Percentiles rank a stretch among this genome's conserved stretches.
These are phyloP conservation scores for Zingel zingel DNA, from an alignment of 2,113 vertebrate genomes.

Conservation along the genomic window DNA sequence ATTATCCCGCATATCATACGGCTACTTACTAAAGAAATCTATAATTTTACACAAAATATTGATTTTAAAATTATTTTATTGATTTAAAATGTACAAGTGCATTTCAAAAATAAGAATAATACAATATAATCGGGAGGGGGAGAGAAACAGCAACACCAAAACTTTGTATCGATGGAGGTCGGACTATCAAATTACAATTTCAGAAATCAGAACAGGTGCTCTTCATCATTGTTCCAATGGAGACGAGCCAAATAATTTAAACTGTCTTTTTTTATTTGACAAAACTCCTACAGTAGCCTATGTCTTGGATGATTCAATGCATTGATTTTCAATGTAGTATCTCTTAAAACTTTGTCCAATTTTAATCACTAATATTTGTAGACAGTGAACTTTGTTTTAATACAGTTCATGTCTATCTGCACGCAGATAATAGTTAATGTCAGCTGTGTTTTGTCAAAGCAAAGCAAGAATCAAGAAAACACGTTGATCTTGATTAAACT, in stretches of 20 bases:
- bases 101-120: neutral
- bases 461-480: conserved; percentile 20
- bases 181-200: neutral
- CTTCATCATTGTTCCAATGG: neutral
- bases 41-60: too few species aligned
- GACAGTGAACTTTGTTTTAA: neutral
- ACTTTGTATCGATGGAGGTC: neutral
- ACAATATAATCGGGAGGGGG: neutral
- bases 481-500: conserved; percentile 32
- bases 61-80: too few species aligned
- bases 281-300: neutral
- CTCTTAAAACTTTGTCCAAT: neutral
- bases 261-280: neutral
- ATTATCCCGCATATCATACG: too few species aligned
- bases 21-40: too few species aligned
- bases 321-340: neutral
- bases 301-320: neutral
- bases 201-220: neutral
- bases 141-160: neutral
- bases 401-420: neutral
- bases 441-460: conserved; percentile 17
- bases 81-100: neutral
- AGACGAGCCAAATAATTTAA: neutral
- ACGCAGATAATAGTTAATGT: neutral
- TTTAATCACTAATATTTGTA: neutral